These are phyloP conservation scores for Linyphia triangularis DNA, from an alignment of 2,888 invertebrate genomes.

Conservation along the genomic window DNA sequence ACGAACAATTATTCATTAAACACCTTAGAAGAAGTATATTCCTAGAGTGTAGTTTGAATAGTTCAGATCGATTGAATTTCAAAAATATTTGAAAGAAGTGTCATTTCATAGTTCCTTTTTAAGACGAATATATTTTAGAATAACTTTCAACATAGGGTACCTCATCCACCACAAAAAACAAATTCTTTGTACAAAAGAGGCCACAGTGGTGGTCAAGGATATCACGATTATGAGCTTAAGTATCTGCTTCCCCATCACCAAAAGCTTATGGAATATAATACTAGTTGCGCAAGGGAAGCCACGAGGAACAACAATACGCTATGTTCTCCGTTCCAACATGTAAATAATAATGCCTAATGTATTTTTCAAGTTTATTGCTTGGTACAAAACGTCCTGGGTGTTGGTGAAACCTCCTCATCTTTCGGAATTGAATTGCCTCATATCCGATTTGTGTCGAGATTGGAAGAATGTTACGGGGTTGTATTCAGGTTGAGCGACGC, in stretches of 20 bases:
- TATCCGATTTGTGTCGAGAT: background rate
- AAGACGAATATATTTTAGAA: no score
- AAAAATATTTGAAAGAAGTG: no score
- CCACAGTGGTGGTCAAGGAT: slow-evolving; percentile 41
- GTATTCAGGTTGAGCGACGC: background rate
- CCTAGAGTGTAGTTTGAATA: no score
- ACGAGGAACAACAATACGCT: slow-evolving; percentile 10
- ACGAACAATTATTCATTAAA: no score
- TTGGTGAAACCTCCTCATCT: background rate
- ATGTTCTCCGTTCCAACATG: slow-evolving; percentile 2
- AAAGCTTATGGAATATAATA: no score
- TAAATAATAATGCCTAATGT: slow-evolving; percentile 28
- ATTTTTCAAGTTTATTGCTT: background rate
- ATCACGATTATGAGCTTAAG: slow-evolving; percentile 44
- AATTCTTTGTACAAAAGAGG: slow-evolving; percentile 36
- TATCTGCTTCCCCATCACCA: slow-evolving; percentile 31
- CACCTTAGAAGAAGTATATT: no score
- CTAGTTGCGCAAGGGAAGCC: background rate
- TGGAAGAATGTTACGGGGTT: background rate
- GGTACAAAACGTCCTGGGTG: background rate
- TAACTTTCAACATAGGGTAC: no score
- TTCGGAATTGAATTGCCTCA: background rate
- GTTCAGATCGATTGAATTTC: no score
- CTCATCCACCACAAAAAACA: slow-evolving; percentile 38
- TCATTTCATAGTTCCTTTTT: no score